These are phyloP conservation scores for Cerceris rybyensis DNA, from an alignment of 2,888 invertebrate genomes.

Conservation along the genomic window DNA sequence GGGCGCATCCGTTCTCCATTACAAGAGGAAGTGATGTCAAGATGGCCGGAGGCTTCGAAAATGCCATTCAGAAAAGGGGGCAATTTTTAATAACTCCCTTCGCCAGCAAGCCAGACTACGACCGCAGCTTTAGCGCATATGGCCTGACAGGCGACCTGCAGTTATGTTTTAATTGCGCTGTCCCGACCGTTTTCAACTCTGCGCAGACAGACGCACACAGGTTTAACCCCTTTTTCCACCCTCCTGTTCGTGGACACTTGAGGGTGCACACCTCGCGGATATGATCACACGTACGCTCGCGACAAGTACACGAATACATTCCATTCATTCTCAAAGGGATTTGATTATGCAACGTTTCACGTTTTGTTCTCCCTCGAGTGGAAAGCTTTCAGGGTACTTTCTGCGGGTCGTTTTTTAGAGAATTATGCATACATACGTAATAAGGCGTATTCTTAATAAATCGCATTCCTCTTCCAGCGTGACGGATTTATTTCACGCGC, in stretches of 20 bases:
- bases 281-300: neutral
- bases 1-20: too few relatives aligned
- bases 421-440: conserved; percentile 12
- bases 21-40: too few relatives aligned
- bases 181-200: conserved; percentile 41
- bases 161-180: conserved; percentile 55
- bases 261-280: neutral
- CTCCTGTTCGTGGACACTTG: neutral
- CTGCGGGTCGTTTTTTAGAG: conserved; percentile 11
- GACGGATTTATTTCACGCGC: conserved; percentile 5
- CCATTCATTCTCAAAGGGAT: conserved; percentile 45
- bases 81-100: conserved; percentile 44
- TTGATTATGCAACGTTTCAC: conserved; percentile 51
- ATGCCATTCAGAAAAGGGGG: conserved; percentile 4
- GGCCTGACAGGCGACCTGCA: conserved; percentile 44
- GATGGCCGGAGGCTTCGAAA: neutral
- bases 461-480: neutral
- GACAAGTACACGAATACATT: conserved; percentile 12
- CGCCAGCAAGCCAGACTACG: neutral
- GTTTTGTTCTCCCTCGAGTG: conserved; percentile 30
- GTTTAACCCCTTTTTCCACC: neutral
- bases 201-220: conserved; percentile 4
- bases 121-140: conserved; percentile 25
- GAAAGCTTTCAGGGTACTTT: conserved; percentile 32
- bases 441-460: conserved; percentile 28